Base-by-base conservation (phyloP, 2,113 vertebrate species). In the Microcebus ravelobensis region DNA sequence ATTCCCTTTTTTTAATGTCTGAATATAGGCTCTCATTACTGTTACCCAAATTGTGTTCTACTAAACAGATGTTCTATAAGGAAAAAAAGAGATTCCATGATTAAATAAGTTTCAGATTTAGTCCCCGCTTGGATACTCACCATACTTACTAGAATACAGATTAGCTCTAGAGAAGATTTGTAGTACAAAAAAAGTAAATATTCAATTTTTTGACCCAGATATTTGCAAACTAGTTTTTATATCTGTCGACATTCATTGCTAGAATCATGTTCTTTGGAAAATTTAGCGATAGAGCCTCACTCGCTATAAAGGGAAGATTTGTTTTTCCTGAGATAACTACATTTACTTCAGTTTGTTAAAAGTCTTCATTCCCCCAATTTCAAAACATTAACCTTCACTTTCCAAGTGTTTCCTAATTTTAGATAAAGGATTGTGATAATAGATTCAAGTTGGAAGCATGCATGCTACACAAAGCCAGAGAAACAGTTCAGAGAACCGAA, bases 281-380 rank as follows among this genome's bases (percentile, higher is more conserved):
- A 59, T 3, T 65, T 18, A 11, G 27, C 9, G 36, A 29, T 20
- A 68, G 0, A 71, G 36, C 7, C 81, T 70, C 23, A 59, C 7
- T 82, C 61, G 82, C 14, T 45, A 6, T 25, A n/a, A 42, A 91
- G 27, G 11, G 65, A 96, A 61, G 21, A 48, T 12, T 36, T 65
- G 39, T 48, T 67, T 85, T 10, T 15, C 39, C 76, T n/a, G 79
- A 31, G 12, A 59, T 81, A 76, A 65, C 27, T 80, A 45, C 1
- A 70, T 88, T 73, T 9, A 31, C 39, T 83, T 96, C n/a, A 27
- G 63, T 93, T 93, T 87, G 23, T 76, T 25, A 83, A 85, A 73
- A n/a, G 8, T 20, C 27, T 71, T 48, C 87, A 63, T 45, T 92
- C 6, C 3, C 29, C 67, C 27, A 86, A 63, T 29, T 36, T 74